Evolutionary conservation across 2,797 vertebrate species (phyloP).

Genomic region (Fundulus diaphanus): DNA sequence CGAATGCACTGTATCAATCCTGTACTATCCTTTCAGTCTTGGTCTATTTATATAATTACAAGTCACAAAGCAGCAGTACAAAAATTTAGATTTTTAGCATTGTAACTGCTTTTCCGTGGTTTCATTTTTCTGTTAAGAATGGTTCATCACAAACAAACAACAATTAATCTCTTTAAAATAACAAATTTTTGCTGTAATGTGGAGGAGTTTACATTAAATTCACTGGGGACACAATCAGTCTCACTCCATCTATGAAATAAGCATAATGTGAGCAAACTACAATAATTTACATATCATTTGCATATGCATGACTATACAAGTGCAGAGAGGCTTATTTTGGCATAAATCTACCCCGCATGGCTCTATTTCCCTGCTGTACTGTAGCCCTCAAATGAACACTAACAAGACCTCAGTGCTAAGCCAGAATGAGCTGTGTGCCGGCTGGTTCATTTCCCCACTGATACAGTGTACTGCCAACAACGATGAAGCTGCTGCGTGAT

Average conservation of each 20-base stretch:
- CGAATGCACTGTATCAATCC: not conserved
- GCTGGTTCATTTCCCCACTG: constrained; percentile 63
- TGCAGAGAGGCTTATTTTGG: constrained; percentile 50
- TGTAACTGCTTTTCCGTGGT: not conserved
- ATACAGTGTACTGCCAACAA: constrained; percentile 54
- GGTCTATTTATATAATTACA: not conserved
- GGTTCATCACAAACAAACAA: not conserved
- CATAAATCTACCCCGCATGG: constrained; percentile 25
- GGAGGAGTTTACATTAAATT: constrained; percentile 12
- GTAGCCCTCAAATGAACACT: constrained; percentile 55
- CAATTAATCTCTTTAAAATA: not conserved
- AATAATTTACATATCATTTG: constrained; percentile 44
- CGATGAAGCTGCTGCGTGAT: constrained; percentile 63
- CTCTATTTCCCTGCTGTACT: constrained; percentile 44
- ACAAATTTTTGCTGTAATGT: not conserved
- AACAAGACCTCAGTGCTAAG: constrained; percentile 51
- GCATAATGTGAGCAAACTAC: constrained; percentile 23
- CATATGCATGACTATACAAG: constrained; percentile 42
- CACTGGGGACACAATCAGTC: constrained; percentile 13
- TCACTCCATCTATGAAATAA: constrained; percentile 27
- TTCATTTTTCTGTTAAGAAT: not conserved
- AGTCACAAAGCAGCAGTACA: not conserved
- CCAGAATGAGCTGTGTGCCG: constrained; percentile 43
- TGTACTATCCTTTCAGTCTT: not conserved
- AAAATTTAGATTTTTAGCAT: not conserved